Evolutionary conservation across 2,113 vertebrate species (phyloP).

Genomic region (Aegithalos caudatus): DNA sequence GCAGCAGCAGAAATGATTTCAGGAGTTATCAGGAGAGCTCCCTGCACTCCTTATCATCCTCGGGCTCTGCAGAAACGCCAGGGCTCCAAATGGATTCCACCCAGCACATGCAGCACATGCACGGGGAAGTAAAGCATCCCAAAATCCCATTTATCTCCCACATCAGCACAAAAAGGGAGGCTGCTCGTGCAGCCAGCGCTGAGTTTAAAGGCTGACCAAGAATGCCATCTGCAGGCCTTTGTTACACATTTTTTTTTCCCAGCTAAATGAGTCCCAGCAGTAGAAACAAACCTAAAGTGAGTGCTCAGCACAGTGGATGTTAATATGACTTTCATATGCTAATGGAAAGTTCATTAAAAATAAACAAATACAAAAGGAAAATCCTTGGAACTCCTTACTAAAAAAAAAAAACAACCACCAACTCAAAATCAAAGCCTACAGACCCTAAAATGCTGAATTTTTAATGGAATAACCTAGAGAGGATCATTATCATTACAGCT

Average conservation of each 20-base stretch:
- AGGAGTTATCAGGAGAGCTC: neutral
- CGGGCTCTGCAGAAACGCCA: neutral
- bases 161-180: neutral
- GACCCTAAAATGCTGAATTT: neutral
- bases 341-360: slow-evolving; percentile 39
- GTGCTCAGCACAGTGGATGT: neutral
- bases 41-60: neutral
- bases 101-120: neutral
- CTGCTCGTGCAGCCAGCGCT: neutral
- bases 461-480: slow-evolving; percentile 35
- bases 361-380: slow-evolving; percentile 46
- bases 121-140: neutral
- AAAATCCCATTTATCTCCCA: neutral
- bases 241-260: neutral
- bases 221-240: slow-evolving; percentile 47
- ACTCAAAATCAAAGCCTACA: slow-evolving; percentile 4
- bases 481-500: slow-evolving; percentile 28
- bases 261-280: neutral
- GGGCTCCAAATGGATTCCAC: neutral
- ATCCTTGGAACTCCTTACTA: neutral
- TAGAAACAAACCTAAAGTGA: neutral
- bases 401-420: neutral
- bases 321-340: slow-evolving; percentile 8
- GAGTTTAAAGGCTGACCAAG: neutral
- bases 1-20: neutral